Percentiles rank a stretch among this genome's conserved stretches.
Evolutionary conservation across 1,140 invertebrate genomes (phyloP).

Genomic region (Psix sp.): DNA sequence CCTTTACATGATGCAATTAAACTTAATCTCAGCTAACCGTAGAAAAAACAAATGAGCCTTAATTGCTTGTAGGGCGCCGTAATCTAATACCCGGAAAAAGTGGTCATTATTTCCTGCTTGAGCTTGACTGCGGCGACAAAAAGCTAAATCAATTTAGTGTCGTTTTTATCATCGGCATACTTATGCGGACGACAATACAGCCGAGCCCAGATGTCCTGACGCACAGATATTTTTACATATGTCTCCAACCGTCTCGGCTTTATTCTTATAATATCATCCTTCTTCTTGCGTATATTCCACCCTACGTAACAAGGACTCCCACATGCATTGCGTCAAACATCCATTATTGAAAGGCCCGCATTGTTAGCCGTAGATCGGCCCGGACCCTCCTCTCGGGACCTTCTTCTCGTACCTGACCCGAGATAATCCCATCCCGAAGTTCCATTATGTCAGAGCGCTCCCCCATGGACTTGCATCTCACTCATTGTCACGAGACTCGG

Average conservation of each 20-base stretch:
- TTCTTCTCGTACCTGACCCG: slow-evolving; percentile 68
- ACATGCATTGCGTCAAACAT: slow-evolving; percentile 63
- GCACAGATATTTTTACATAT: slow-evolving; percentile 55
- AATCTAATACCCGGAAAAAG: too few species aligned
- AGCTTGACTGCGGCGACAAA: background rate
- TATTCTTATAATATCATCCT: slow-evolving; percentile 44
- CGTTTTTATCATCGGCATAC: slow-evolving; percentile 16
- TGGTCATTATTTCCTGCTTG: too few species aligned
- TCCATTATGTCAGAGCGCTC: slow-evolving; percentile 63
- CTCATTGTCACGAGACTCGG: slow-evolving; percentile 59
- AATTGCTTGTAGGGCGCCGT: too few species aligned
- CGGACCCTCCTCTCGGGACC: slow-evolving; percentile 48
- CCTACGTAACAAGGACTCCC: slow-evolving; percentile 64
- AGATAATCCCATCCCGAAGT: slow-evolving; percentile 72
- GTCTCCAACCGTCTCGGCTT: slow-evolving; percentile 33
- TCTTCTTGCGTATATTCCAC: slow-evolving; percentile 29
- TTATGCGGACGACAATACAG: slow-evolving; percentile 16
- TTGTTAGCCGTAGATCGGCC: slow-evolving; percentile 59
- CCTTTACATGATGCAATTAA: too few species aligned
- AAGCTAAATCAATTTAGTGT: slow-evolving; percentile 7
- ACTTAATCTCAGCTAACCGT: too few species aligned
- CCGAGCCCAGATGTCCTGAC: slow-evolving; percentile 44
- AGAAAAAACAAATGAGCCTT: too few species aligned
- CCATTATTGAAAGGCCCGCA: slow-evolving; percentile 68
- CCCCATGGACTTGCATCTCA: slow-evolving; percentile 63